Conservation (phyloP, 2,113 vertebrate species). For the Trogon surrucura region DNA sequence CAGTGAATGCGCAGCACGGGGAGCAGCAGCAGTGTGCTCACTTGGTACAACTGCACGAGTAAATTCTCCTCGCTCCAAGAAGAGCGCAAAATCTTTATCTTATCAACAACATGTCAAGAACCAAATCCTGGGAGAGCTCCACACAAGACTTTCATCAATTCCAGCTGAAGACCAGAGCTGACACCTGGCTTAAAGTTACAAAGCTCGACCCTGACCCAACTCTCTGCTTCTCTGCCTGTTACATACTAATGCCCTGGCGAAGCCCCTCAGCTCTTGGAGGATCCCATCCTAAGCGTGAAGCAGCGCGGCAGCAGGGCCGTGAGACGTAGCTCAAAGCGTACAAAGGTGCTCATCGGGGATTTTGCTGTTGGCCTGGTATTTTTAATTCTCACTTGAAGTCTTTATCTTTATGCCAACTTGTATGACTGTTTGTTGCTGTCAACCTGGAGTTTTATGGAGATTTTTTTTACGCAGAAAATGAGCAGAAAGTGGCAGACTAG, state of each 20-base stretch:
- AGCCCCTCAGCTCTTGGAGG: background rate
- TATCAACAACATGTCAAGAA: background rate
- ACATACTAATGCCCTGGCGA: background rate
- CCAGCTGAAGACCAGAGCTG: background rate
- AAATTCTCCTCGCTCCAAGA: background rate
- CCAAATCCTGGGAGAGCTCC: background rate
- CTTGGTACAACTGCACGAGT: background rate
- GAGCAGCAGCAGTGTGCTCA: background rate
- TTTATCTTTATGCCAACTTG: background rate
- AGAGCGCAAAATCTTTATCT: background rate
- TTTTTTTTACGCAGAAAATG: background rate
- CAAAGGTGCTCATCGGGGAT: background rate
- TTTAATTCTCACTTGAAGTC: background rate
- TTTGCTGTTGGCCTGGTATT: background rate
- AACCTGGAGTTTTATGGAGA: background rate
- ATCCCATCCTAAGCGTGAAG: too few relatives aligned
- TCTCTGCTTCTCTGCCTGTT: background rate
- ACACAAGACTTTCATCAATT: background rate
- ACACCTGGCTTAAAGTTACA: background rate
- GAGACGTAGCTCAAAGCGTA: background rate
- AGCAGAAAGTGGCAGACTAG: background rate
- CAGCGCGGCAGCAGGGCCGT: background rate
- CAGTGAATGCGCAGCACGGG: background rate
- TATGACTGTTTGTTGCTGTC: background rate
- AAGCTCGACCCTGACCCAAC: background rate